phyloP scores from a whole-genome alignment of 2,888 invertebrate species.

The Subacronicta megacephala region DNA sequence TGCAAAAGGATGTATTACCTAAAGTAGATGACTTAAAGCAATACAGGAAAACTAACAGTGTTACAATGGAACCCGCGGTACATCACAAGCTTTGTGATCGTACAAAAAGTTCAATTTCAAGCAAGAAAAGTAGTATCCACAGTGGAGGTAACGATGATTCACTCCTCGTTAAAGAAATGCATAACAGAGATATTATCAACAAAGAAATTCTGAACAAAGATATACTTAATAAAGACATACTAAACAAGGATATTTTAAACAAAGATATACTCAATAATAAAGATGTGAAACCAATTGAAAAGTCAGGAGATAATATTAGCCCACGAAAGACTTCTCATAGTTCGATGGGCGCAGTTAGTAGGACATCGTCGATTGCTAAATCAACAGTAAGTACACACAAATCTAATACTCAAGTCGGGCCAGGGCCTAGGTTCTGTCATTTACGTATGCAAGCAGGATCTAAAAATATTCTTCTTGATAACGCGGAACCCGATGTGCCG shows the following conservation, averaged over 20 bases:
- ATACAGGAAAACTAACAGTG: constrained; percentile 67
- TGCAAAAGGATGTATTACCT: constrained; percentile 61
- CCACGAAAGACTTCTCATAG: constrained; percentile 81
- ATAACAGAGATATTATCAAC: constrained; percentile 28
- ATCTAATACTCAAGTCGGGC: constrained; percentile 85
- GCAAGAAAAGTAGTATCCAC: constrained; percentile 81
- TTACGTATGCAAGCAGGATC: constrained; percentile 94
- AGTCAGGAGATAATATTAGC: constrained; percentile 66
- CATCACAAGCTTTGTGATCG: constrained; percentile 91
- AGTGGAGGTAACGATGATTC: constrained; percentile 78
- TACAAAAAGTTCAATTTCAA: constrained; percentile 81
- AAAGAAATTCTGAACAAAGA: constrained; percentile 40
- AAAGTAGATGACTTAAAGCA: constrained; percentile 71
- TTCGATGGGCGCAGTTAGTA: constrained; percentile 84
- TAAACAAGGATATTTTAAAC: constrained; percentile 31
- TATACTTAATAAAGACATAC: constrained; percentile 28
- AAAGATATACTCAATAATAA: constrained; percentile 57
- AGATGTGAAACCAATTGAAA: constrained; percentile 71
- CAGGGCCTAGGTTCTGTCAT: constrained; percentile 93
- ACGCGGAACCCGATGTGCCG: constrained; percentile 92
- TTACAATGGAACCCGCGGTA: constrained; percentile 84
- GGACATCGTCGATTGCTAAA: constrained; percentile 85
- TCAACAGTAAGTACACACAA: constrained; percentile 87
- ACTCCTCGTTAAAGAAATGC: constrained; percentile 68
- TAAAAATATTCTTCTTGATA: constrained; percentile 94